phyloP scores from a whole-genome alignment of 2,113 vertebrate genomes.

The Eurypyga helias region DNA sequence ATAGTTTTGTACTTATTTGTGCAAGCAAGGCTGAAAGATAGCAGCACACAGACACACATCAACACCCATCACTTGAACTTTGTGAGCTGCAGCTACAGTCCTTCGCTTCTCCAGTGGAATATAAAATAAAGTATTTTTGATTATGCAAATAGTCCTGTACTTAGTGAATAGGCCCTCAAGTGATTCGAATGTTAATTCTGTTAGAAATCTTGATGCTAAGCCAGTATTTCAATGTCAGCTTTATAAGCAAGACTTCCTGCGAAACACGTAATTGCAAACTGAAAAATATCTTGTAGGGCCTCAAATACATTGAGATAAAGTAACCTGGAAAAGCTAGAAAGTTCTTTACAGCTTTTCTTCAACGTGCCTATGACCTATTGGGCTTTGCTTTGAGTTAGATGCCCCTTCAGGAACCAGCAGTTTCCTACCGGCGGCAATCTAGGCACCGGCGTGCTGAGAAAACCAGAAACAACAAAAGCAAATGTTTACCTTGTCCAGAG shows the following conservation, averaged over 20 bases:
- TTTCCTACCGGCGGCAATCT: not conserved
- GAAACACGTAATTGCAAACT: constrained; percentile 39
- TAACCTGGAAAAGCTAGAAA: not conserved
- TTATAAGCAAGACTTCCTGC: constrained; percentile 46
- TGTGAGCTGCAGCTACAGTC: not conserved
- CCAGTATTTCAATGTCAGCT: constrained; percentile 40
- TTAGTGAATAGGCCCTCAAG: constrained; percentile 46
- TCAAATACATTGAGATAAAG: constrained; percentile 36
- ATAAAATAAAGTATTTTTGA: constrained; percentile 35
- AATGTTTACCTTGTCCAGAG: not conserved
- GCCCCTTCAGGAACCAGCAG: not conserved
- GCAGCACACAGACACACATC: not conserved
- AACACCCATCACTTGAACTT: not conserved
- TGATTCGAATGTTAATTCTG: constrained; percentile 68
- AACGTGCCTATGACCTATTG: not conserved
- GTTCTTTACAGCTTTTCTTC: not conserved
- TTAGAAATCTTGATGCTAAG: constrained; percentile 59
- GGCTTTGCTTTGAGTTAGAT: not conserved
- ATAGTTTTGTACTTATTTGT: not conserved
- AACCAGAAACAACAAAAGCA: not conserved
- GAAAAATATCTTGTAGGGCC: constrained; percentile 51
- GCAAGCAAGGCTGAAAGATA: not conserved
- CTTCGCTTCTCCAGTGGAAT: not conserved
- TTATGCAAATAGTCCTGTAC: constrained; percentile 18
- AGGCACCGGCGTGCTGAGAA: not conserved